A percentile compares a stretch with the other conserved stretches of the same genome.
Conservation (phyloP, 2,888 invertebrate species). For the Eupithecia vulgata region DNA sequence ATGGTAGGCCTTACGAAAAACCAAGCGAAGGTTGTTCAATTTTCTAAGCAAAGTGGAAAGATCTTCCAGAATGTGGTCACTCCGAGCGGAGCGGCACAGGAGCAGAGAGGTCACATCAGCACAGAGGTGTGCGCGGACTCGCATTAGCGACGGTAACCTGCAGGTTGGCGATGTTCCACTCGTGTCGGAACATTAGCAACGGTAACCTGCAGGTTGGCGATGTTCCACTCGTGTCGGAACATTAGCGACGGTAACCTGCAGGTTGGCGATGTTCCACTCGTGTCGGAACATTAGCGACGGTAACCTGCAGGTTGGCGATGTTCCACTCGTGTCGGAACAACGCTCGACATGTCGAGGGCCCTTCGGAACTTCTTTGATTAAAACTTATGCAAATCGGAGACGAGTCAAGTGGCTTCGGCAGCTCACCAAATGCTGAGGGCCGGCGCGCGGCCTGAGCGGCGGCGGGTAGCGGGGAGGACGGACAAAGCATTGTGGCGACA, state of each 20-base stretch:
- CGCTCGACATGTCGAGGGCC: constrained; percentile 46
- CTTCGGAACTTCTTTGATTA: constrained; percentile 70
- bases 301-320: constrained; percentile 8
- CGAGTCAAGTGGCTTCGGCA: constrained; percentile 61
- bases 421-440: constrained; percentile 54
- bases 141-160: no score
- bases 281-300: no score
- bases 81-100: neutral
- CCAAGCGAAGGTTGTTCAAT: neutral
- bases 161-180: no score
- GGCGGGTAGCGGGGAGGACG: constrained; percentile 16
- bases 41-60: neutral
- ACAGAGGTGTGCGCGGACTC: no score
- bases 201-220: no score
- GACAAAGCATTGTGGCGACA: neutral
- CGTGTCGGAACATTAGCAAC: no score
- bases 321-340: constrained; percentile 23
- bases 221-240: no score
- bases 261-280: no score
- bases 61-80: neutral
- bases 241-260: no score
- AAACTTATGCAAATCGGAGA: constrained; percentile 73
- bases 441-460: constrained; percentile 21
- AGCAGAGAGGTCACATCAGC: no score
- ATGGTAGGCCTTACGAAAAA: neutral